Conservation (phyloP, 2,113 vertebrate genomes). For the Campylomormyrus numenius region DNA sequence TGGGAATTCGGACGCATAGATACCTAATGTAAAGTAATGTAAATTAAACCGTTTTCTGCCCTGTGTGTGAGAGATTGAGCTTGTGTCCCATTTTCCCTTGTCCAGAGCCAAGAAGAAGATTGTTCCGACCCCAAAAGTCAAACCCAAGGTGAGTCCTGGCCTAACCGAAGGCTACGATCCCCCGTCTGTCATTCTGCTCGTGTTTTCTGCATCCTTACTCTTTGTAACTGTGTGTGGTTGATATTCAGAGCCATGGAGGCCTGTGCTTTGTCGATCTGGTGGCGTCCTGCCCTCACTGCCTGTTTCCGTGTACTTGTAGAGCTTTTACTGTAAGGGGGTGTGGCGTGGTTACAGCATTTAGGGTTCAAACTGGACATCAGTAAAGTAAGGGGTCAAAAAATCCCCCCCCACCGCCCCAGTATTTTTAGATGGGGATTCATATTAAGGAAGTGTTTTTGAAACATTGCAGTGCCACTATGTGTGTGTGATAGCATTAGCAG, state of each 20-base stretch:
- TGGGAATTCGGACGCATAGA: not conserved
- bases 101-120: slow-evolving; percentile 89
- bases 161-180: not conserved
- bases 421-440: not conserved
- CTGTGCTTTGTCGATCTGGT: not conserved
- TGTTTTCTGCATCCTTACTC: not conserved
- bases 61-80: slow-evolving; percentile 1
- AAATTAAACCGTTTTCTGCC: not conserved
- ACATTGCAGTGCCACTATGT: not conserved
- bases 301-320: not conserved
- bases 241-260: not conserved
- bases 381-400: not conserved
- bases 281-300: not conserved
- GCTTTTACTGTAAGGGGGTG: not conserved
- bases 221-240: not conserved
- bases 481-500: not conserved
- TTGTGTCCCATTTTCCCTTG: slow-evolving; percentile 20
- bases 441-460: not conserved
- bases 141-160: slow-evolving; percentile 72
- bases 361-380: not conserved
- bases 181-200: not conserved
- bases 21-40: not conserved
- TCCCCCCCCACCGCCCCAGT: not conserved
- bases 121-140: slow-evolving; percentile 77
- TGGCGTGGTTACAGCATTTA: not conserved